phyloP scores from a whole-genome alignment of 2,797 vertebrate species.

The Eidolon dupreanum region DNA sequence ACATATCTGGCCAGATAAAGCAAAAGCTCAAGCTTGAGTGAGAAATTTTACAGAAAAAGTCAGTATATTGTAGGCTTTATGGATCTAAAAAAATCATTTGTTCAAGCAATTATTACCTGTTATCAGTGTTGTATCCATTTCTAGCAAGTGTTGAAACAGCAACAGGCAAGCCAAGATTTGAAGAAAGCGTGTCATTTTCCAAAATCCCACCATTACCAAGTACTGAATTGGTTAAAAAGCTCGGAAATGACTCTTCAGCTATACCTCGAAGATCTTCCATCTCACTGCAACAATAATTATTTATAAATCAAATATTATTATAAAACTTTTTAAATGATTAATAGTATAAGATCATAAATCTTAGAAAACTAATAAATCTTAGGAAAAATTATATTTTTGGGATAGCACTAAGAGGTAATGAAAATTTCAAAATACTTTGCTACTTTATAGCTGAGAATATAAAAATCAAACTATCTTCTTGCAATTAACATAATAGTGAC shows the following conservation, averaged over 20 bases:
- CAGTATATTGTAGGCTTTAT: neutral
- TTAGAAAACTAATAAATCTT: slow-evolving; percentile 16
- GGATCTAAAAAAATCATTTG: neutral
- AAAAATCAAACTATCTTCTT: slow-evolving; percentile 9
- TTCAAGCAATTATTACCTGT: slow-evolving; percentile 88
- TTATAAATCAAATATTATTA: slow-evolving; percentile 24
- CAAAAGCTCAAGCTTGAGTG: slow-evolving; percentile 13
- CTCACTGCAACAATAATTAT: slow-evolving; percentile 78
- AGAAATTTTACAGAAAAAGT: neutral
- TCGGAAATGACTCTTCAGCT: slow-evolving; percentile 94
- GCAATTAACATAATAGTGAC: neutral
- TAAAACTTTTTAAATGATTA: neutral
- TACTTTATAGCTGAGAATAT: neutral
- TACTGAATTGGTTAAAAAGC: slow-evolving; percentile 89
- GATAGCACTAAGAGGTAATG: slow-evolving; percentile 29
- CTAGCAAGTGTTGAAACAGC: slow-evolving; percentile 97
- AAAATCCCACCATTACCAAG: slow-evolving; percentile 86
- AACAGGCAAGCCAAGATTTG: slow-evolving; percentile 94
- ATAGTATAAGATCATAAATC: neutral
- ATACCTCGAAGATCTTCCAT: slow-evolving; percentile 92
- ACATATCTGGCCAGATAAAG: neutral
- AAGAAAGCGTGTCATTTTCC: slow-evolving; percentile 92
- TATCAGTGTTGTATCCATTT: slow-evolving; percentile 85
- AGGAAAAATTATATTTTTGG: neutral
- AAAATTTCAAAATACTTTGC: neutral